phyloP scores from a whole-genome alignment of 2,797 vertebrate genomes.

The Leucoraja ocellata region DNA sequence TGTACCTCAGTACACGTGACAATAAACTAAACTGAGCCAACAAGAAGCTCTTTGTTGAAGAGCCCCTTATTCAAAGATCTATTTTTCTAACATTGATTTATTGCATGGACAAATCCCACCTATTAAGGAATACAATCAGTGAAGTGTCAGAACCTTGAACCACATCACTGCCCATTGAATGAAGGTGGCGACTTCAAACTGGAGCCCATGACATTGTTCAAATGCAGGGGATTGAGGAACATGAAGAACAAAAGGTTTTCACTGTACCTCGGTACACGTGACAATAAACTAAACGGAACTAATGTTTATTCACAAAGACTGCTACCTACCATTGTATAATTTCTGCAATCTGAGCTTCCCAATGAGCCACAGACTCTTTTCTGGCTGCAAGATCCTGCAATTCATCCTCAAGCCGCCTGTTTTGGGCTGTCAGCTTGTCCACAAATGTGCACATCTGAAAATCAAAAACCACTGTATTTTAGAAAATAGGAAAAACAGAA shows the following conservation, averaged over 20 bases:
- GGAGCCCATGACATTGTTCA: too few relatives aligned
- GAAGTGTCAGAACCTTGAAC: background rate
- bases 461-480: constrained; percentile 32
- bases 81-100: background rate
- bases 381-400: constrained; percentile 81
- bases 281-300: too few relatives aligned
- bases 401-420: constrained; percentile 86
- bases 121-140: background rate
- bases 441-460: constrained; percentile 79
- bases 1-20: too few relatives aligned
- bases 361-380: constrained; percentile 90
- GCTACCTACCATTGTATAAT: constrained; percentile 87
- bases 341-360: constrained; percentile 96
- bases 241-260: too few relatives aligned
- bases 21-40: too few relatives aligned
- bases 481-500: background rate
- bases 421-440: constrained; percentile 81
- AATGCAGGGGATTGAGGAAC: too few relatives aligned
- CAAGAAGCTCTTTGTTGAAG: background rate
- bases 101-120: background rate
- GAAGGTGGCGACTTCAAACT: background rate
- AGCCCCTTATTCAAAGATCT: background rate
- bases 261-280: too few relatives aligned
- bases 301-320: background rate
- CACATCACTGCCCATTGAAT: background rate